Evolutionary conservation across 2,113 vertebrate genomes (phyloP).

Genomic region (Maccullochella peelii): DNA sequence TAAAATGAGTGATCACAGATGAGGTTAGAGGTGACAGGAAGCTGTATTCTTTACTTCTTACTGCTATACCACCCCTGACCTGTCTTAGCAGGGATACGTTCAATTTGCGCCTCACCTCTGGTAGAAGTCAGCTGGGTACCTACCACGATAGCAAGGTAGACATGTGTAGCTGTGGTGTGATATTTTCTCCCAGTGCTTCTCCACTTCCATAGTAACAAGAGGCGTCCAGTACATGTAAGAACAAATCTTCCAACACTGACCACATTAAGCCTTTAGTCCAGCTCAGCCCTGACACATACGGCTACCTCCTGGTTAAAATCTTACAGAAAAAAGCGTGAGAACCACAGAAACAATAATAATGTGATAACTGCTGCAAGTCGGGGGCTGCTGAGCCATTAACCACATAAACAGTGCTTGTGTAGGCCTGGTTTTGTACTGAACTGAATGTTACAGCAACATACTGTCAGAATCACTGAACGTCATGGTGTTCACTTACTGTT

Average conservation of each 20-base stretch:
- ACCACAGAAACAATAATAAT: neutral
- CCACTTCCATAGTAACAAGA: neutral
- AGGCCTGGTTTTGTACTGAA: neutral
- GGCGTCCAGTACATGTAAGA: neutral
- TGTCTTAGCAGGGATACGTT: neutral
- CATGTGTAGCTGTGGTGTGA: neutral
- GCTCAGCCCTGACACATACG: neutral
- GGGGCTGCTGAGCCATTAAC: neutral
- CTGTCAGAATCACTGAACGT: neutral
- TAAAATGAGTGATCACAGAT: constrained; percentile 8
- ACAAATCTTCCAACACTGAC: neutral
- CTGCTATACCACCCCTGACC: neutral
- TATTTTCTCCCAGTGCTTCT: neutral
- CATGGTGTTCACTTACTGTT: neutral
- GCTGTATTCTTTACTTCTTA: neutral
- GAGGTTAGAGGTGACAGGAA: constrained; percentile 7
- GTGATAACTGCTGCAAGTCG: neutral
- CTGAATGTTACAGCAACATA: neutral
- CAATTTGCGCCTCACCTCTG: neutral
- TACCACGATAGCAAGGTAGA: neutral
- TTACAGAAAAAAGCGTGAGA: neutral
- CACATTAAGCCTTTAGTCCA: neutral
- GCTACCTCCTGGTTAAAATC: neutral
- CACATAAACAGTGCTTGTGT: neutral
- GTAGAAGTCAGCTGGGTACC: neutral